phyloP scores from a whole-genome alignment of 2,888 invertebrate species.

The Escarpia spicata region DNA sequence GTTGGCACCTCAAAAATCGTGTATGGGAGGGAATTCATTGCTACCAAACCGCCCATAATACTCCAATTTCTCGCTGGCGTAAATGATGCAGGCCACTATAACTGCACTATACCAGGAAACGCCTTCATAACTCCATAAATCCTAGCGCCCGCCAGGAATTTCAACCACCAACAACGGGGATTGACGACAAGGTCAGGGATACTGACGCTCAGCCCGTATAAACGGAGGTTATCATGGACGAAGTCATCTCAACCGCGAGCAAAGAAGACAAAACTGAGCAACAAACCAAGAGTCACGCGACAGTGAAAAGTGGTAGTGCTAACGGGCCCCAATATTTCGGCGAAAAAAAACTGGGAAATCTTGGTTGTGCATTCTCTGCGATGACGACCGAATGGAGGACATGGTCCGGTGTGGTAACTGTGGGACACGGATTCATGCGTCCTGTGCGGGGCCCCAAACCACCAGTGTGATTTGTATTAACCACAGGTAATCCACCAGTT shows the following conservation, averaged over 20 bases:
- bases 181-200: neutral
- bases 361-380: no score
- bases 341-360: no score
- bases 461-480: no score
- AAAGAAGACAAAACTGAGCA: neutral
- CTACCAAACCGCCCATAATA: neutral
- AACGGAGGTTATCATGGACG: neutral
- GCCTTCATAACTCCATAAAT: no score
- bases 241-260: neutral
- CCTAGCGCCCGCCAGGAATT: neutral
- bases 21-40: neutral
- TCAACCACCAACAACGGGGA: neutral
- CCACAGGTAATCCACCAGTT: no score
- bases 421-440: no score
- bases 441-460: no score
- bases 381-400: no score
- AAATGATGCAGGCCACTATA: no score
- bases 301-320: neutral
- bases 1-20: no score
- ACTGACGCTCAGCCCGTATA: neutral
- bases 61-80: neutral
- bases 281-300: neutral
- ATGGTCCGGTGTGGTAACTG: no score
- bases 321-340: neutral
- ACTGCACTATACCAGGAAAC: no score